Conservation (phyloP, 2,888 invertebrate species). For the Drosophila kambysellisi region DNA sequence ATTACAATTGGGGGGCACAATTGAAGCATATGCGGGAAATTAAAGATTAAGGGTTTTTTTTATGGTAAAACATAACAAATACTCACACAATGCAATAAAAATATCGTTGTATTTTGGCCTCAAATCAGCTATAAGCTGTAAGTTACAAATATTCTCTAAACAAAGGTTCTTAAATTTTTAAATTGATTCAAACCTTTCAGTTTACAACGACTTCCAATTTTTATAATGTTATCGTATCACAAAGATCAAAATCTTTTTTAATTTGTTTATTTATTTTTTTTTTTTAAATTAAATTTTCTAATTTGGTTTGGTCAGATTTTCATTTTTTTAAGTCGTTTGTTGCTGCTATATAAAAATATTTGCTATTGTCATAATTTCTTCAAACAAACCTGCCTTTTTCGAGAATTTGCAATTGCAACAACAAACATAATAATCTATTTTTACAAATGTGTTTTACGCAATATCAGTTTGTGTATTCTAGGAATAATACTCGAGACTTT, state of each 20-base stretch:
- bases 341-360: background rate
- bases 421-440: background rate
- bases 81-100: conserved; percentile 75
- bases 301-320: background rate
- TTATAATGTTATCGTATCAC: background rate
- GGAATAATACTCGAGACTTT: conserved; percentile 80
- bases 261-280: background rate
- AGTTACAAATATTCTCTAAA: conserved; percentile 21
- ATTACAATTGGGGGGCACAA: background rate
- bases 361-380: conserved; percentile 1
- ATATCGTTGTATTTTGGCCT: conserved; percentile 59
- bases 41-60: background rate
- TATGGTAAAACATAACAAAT: conserved; percentile 47
- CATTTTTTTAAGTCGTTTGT: background rate
- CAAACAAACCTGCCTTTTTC: conserved; percentile 39
- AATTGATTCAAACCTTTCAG: background rate
- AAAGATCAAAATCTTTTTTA: background rate
- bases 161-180: background rate
- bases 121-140: conserved; percentile 65
- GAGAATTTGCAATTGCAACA: conserved; percentile 11
- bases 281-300: background rate
- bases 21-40: conserved; percentile 32
- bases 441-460: conserved; percentile 17
- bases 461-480: conserved; percentile 51
- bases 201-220: conserved; percentile 3